Evolutionary conservation across 2,797 vertebrate genomes (phyloP).

Genomic region (Eremophila alpestris): DNA sequence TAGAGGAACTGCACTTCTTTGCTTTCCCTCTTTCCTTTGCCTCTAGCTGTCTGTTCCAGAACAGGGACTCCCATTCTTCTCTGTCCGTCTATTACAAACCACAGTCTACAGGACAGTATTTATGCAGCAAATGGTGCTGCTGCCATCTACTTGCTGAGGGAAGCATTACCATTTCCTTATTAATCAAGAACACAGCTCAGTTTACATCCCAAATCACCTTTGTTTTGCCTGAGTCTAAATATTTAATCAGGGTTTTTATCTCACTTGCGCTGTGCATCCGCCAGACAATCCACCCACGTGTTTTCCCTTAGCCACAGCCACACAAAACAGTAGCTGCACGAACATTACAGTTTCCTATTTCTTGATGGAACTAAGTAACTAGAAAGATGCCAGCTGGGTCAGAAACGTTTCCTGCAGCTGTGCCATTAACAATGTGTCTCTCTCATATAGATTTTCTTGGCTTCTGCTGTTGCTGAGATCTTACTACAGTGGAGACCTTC

Average conservation of each 20-base stretch:
- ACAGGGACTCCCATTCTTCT: background rate
- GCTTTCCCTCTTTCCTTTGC: background rate
- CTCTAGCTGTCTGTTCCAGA: constrained; percentile 23
- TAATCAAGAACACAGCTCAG: background rate
- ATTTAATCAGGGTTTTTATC: constrained; percentile 31
- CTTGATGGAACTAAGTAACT: background rate
- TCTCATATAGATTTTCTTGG: background rate
- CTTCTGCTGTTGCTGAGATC: background rate
- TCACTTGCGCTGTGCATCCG: background rate
- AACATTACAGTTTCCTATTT: background rate
- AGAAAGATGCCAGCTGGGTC: background rate
- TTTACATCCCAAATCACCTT: background rate
- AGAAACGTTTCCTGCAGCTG: background rate
- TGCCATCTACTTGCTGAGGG: constrained; percentile 35
- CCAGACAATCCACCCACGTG: background rate
- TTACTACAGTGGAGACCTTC: background rate
- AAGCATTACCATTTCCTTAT: background rate
- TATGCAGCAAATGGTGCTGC: constrained; percentile 3
- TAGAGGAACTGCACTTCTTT: background rate
- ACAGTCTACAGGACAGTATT: background rate
- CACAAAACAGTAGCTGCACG: background rate
- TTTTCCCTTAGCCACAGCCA: background rate
- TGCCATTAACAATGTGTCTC: background rate
- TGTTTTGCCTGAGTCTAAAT: constrained; percentile 25
- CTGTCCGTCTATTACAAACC: background rate